Percentiles rank a stretch among this genome's conserved stretches.
These are phyloP conservation scores for Drosophila maculinotata DNA, from an alignment of 2,888 invertebrate genomes.

Conservation along the genomic window DNA sequence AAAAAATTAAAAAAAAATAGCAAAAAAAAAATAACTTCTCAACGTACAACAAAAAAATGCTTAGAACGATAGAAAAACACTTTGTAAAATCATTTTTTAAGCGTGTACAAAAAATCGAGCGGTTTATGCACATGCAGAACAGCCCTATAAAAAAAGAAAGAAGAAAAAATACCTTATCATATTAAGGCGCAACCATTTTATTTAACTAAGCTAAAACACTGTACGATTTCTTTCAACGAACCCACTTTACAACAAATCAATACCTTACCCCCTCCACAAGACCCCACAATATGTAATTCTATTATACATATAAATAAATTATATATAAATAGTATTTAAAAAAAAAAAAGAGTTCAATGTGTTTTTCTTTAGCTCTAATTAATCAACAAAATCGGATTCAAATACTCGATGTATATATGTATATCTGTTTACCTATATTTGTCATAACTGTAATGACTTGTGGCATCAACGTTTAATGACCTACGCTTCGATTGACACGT, in stretches of 20 bases:
- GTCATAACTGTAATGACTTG: background rate
- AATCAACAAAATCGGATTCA: background rate
- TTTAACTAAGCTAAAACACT: slow-evolving; percentile 65
- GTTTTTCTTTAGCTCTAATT: slow-evolving; percentile 13
- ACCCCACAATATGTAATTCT: slow-evolving; percentile 72
- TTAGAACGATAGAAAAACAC: slow-evolving; percentile 57
- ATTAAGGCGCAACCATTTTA: slow-evolving; percentile 62
- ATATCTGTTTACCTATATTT: no score
- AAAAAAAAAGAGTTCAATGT: background rate
- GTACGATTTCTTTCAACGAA: slow-evolving; percentile 67
- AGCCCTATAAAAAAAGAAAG: slow-evolving; percentile 38
- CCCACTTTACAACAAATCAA: slow-evolving; percentile 46
- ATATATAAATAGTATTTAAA: slow-evolving; percentile 81
- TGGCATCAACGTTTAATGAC: slow-evolving; percentile 6
- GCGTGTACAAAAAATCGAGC: slow-evolving; percentile 64
- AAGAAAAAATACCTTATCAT: slow-evolving; percentile 43
- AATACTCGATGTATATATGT: no score
- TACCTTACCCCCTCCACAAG: slow-evolving; percentile 43
- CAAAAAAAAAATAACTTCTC: slow-evolving; percentile 53
- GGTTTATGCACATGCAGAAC: slow-evolving; percentile 37
- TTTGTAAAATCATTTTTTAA: slow-evolving; percentile 78
- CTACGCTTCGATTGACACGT: slow-evolving; percentile 42
- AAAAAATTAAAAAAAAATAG: slow-evolving; percentile 42
- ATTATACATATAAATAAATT: slow-evolving; percentile 80
- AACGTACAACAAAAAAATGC: slow-evolving; percentile 61